Percentiles rank a stretch among this genome's conserved stretches.
Conservation (phyloP, 2,113 vertebrate genomes). For the Oncorhynchus tshawytscha region DNA sequence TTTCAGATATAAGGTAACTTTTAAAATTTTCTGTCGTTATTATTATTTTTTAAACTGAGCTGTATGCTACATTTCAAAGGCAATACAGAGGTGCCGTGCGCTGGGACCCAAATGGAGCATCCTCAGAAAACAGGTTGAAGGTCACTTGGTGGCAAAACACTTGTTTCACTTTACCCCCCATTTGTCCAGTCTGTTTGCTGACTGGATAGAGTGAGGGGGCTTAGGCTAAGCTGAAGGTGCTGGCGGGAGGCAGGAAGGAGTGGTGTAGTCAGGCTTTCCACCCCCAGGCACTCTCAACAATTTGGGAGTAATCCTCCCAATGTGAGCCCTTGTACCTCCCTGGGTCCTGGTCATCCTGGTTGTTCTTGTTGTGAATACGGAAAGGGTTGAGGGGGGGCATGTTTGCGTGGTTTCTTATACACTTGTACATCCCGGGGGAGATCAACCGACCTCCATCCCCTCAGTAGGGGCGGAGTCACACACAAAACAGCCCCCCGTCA, state of each 20-base stretch:
- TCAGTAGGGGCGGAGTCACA: too few relatives aligned
- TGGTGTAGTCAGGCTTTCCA: constrained; percentile 19
- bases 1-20: too few relatives aligned
- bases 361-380: background rate
- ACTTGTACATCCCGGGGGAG: constrained; percentile 28
- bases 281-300: constrained; percentile 21
- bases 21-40: too few relatives aligned
- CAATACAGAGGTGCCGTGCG: background rate
- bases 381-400: background rate
- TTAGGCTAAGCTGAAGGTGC: constrained; percentile 31
- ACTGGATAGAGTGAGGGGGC: constrained; percentile 17
- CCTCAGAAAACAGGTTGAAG: background rate
- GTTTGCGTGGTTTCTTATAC: background rate
- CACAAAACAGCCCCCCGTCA: constrained; percentile 29
- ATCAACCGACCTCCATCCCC: constrained; percentile 1
- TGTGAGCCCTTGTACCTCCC: constrained; percentile 27
- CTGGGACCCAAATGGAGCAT: too few relatives aligned
- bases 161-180: constrained; percentile 8
- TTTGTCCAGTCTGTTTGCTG: constrained; percentile 15
- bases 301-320: constrained; percentile 20
- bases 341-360: constrained; percentile 13
- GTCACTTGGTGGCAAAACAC: background rate
- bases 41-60: too few relatives aligned
- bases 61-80: too few relatives aligned
- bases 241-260: constrained; percentile 39